A percentile compares a stretch with the other conserved stretches of the same genome.
phyloP scores from a whole-genome alignment of 2,888 invertebrate species.

The Nebria brevicollis region DNA sequence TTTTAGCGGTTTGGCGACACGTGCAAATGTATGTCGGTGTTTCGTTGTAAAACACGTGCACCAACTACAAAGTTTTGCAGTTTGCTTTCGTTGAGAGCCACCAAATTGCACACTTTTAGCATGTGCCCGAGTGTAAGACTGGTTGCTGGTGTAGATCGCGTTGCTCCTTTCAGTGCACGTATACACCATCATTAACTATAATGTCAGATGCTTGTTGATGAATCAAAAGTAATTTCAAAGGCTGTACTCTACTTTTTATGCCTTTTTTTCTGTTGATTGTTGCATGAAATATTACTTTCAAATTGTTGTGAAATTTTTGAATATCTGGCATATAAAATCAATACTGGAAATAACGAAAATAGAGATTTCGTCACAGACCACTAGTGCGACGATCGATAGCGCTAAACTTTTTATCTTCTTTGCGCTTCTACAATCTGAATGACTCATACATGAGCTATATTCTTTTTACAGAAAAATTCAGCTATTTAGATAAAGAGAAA shows the following conservation, averaged over 20 bases:
- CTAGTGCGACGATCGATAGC: no score
- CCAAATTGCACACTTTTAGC: not conserved
- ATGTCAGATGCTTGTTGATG: not conserved
- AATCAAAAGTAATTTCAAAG: no score
- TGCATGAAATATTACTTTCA: no score
- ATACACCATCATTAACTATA: not conserved
- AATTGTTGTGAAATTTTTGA: no score
- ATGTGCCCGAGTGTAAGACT: not conserved
- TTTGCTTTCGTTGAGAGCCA: not conserved
- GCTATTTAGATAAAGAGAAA: no score
- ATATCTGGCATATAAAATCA: no score
- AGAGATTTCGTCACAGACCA: not conserved
- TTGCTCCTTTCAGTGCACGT: not conserved
- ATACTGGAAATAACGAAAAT: not conserved
- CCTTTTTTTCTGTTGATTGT: no score
- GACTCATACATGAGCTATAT: no score
- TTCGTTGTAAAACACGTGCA: not conserved
- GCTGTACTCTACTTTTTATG: no score
- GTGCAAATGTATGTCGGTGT: not conserved
- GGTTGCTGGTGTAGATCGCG: not conserved
- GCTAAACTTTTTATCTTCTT: no score
- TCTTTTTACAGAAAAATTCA: no score
- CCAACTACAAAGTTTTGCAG: not conserved
- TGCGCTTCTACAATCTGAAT: no score
- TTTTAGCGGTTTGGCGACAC: slow-evolving; percentile 33